These are phyloP conservation scores for Pachycephus smyrnensis DNA, from an alignment of 2,888 invertebrate genomes.

Conservation along the genomic window DNA sequence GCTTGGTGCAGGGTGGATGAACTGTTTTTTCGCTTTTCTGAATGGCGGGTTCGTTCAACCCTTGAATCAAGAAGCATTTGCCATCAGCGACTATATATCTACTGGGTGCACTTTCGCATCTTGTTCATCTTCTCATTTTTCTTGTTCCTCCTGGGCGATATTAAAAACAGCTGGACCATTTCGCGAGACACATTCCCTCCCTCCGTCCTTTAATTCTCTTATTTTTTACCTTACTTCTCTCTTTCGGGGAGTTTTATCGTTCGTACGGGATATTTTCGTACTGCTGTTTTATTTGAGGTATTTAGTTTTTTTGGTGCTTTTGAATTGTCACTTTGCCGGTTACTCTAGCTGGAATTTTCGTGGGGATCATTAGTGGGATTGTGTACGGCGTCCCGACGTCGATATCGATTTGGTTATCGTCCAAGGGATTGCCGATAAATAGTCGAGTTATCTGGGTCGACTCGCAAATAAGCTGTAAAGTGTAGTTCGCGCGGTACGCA, in stretches of 20 bases:
- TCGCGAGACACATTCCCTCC: slow-evolving; percentile 1
- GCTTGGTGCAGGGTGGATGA: no score
- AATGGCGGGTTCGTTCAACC: neutral
- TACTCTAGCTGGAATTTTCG: no score
- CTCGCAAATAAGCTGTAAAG: slow-evolving; percentile 52
- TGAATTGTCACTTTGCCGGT: no score
- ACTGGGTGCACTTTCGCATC: slow-evolving; percentile 2
- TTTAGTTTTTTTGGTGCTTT: neutral
- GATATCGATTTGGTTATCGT: slow-evolving; percentile 25
- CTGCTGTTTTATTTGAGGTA: no score
- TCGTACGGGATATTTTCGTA: neutral
- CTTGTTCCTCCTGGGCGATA: slow-evolving; percentile 32
- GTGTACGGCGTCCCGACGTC: no score
- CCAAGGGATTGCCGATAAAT: slow-evolving; percentile 43
- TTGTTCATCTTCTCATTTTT: slow-evolving; percentile 3
- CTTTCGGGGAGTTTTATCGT: neutral
- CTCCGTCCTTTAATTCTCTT: neutral
- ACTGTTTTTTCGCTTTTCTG: neutral
- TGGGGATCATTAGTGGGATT: no score
- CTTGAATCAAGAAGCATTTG: neutral
- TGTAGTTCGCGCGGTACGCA: slow-evolving; percentile 25
- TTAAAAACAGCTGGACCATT: slow-evolving; percentile 48
- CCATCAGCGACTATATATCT: no score
- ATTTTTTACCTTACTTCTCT: slow-evolving; percentile 1
- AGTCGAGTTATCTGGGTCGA: slow-evolving; percentile 58